These are phyloP conservation scores for Hypselothyrea guttata DNA, from an alignment of 2,888 invertebrate species.

Conservation along the genomic window DNA sequence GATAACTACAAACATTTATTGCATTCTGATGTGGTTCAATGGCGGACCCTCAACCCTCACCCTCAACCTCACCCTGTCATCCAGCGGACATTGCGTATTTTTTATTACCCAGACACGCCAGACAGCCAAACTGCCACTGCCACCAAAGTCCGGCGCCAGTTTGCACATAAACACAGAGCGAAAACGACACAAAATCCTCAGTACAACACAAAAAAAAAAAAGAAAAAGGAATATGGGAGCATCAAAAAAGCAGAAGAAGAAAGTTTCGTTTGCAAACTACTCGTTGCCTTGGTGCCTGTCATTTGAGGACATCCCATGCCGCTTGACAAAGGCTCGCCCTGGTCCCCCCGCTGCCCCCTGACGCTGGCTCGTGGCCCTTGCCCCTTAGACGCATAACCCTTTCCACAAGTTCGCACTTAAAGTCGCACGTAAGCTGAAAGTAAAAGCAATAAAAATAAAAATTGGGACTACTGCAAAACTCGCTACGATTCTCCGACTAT, in stretches of 20 bases:
- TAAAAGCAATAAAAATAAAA: conserved; percentile 58
- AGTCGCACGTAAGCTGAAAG: conserved; percentile 59
- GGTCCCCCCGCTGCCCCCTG: not conserved
- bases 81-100: conserved; percentile 41
- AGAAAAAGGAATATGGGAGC: conserved; percentile 1
- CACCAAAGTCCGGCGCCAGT: conserved; percentile 74
- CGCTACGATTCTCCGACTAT: conserved; percentile 3
- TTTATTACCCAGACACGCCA: conserved; percentile 65
- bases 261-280: conserved; percentile 35
- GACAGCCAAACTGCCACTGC: conserved; percentile 67
- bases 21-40: conserved; percentile 60
- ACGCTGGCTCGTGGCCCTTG: conserved; percentile 22
- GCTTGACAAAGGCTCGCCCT: conserved; percentile 36
- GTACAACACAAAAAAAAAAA: conserved; percentile 13
- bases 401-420: conserved; percentile 56
- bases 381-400: conserved; percentile 33
- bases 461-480: conserved; percentile 46
- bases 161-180: conserved; percentile 63
- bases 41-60: not conserved
- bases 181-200: conserved; percentile 14
- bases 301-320: conserved; percentile 35
- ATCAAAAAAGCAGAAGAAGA: conserved; percentile 9
- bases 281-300: conserved; percentile 39
- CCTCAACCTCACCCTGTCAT: conserved; percentile 11
- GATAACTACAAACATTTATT: conserved; percentile 67